Evolutionary conservation across 2,797 vertebrate species (phyloP), one percentile per base, ranked within the genome.

Genomic region (Echiichthys vipera): DNA sequence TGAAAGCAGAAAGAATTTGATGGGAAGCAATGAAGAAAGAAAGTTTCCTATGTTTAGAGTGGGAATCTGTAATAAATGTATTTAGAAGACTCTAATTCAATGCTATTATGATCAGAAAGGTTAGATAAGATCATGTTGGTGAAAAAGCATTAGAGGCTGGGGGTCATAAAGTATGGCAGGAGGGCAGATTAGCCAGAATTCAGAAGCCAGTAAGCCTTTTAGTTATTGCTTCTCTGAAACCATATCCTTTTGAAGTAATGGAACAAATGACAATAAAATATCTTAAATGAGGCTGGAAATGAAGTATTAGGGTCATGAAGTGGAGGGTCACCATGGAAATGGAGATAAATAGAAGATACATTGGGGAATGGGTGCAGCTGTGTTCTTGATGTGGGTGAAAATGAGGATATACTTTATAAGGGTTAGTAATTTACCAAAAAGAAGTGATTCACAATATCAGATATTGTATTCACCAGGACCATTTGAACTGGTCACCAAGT

Each of bases 241-340:
- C 3, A 0, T 57, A 69, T 88, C 73, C 83, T 78, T 84, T 71
- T 84, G 83, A 88, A 83, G 81, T 85, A 83, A 84, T 84, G 74
- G 77, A 87, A 83, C 75, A 86, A 64, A 84, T 86, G 72, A 80
- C 46, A 77, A 74, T 6, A 14, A 81, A 77, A 85, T 45, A 27
- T 80, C 59, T 75, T 58, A 74, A 22, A 67, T n/a, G 42, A 20
- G 67, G 65, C 65, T 77, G 50, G 46, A 65, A 80, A 77, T 68
- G 18, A 83, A 83, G 64, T 75, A 76, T 59, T 68, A 53, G 58
- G 73, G 59, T 62, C 49, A 63, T 37, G 24, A 65, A 83, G 75
- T 46, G 18, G 20, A 50, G 53, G 67, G 30, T 81, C 67, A 67
- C 70, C 70, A 77, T 66, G 75, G 71, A 81, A 81, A 81, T 71